These are phyloP conservation scores for Oryzias dopingdopingensis DNA, from an alignment of 2,797 vertebrate species.

Conservation along the genomic window DNA sequence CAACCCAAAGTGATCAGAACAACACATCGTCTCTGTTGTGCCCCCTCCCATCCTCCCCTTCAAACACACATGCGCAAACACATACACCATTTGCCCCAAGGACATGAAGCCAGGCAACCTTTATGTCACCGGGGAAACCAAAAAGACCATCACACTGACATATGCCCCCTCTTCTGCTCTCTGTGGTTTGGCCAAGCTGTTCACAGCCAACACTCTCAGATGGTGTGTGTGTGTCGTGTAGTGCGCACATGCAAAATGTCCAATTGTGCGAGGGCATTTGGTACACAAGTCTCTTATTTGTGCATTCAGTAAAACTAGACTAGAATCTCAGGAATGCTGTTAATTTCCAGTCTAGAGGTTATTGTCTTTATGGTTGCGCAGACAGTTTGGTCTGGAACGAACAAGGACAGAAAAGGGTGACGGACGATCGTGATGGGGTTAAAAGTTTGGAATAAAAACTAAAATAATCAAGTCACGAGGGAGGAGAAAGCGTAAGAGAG, in stretches of 20 bases:
- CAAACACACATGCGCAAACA: slow-evolving; percentile 11
- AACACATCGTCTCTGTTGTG: slow-evolving; percentile 18
- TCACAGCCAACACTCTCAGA: slow-evolving; percentile 75
- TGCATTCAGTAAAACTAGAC: slow-evolving; percentile 43
- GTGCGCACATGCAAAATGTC: slow-evolving; percentile 53
- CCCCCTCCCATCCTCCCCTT: slow-evolving; percentile 9
- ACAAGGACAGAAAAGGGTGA: slow-evolving; percentile 24
- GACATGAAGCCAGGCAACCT: slow-evolving; percentile 77
- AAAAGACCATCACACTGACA: slow-evolving; percentile 79
- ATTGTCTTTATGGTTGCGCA: slow-evolving; percentile 35
- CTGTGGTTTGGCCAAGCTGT: slow-evolving; percentile 77
- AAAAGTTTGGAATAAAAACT: slow-evolving; percentile 40
- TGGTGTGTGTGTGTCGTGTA: slow-evolving; percentile 55
- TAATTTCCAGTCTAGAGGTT: slow-evolving; percentile 44
- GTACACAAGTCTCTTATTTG: slow-evolving; percentile 64
- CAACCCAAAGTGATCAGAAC: slow-evolving; percentile 35
- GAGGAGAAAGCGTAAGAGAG: slow-evolving; percentile 35
- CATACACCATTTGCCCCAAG: slow-evolving; percentile 68
- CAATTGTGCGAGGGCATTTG: slow-evolving; percentile 69
- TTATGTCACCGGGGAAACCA: slow-evolving; percentile 76
- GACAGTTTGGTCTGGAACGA: slow-evolving; percentile 22
- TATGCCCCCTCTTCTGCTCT: slow-evolving; percentile 79
- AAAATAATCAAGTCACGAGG: slow-evolving; percentile 59
- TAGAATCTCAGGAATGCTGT: slow-evolving; percentile 45
- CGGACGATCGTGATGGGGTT: slow-evolving; percentile 43